These are phyloP conservation scores for Acleris holmiana DNA, from an alignment of 2,888 invertebrate species.

Conservation along the genomic window DNA sequence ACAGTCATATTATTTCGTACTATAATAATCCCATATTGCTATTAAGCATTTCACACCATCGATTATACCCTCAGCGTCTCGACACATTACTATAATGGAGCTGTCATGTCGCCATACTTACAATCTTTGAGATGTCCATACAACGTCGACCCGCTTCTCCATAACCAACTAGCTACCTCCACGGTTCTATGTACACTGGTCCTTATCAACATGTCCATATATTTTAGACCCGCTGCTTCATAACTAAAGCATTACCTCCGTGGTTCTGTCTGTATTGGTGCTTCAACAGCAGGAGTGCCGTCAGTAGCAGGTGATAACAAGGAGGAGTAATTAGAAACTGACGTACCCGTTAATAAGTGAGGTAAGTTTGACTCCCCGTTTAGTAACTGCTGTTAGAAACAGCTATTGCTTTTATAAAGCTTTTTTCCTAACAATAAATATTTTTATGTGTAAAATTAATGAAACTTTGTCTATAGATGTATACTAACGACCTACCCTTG, in stretches of 20 bases:
- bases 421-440: background rate
- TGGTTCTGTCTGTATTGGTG: constrained; percentile 51
- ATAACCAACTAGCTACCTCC: constrained; percentile 31
- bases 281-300: constrained; percentile 56
- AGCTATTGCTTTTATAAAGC: constrained; percentile 9
- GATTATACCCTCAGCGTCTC: constrained; percentile 45
- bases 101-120: constrained; percentile 66
- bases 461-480: too few species aligned
- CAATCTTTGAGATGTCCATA: constrained; percentile 51
- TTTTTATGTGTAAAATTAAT: background rate
- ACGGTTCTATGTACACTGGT: constrained; percentile 52
- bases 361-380: constrained; percentile 67
- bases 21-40: constrained; percentile 35
- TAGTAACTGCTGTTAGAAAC: constrained; percentile 24
- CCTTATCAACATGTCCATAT: constrained; percentile 46
- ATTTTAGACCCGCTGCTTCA: constrained; percentile 43
- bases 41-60: constrained; percentile 44
- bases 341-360: constrained; percentile 73
- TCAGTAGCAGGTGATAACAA: constrained; percentile 81
- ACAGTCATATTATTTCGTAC: too few species aligned
- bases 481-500: too few species aligned
- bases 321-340: constrained; percentile 79
- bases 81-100: constrained; percentile 64
- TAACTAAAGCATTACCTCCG: constrained; percentile 29
- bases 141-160: constrained; percentile 30